Evolutionary conservation across 2,888 invertebrate genomes (phyloP), one percentile per base, ranked within the genome.

Genomic region (Nomada ferruginata): DNA sequence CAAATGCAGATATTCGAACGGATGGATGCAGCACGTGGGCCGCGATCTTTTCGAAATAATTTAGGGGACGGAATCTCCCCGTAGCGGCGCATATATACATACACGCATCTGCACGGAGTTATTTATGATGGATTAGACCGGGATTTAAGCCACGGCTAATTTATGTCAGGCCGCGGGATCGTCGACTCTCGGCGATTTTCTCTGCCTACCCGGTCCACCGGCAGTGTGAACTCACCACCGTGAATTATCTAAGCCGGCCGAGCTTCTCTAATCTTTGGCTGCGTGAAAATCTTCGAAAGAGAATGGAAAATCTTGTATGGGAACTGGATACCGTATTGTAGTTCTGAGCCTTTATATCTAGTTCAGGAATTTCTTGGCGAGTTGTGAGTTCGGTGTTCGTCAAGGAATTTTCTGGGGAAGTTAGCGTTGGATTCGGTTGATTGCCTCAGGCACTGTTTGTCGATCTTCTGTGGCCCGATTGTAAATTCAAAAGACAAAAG

Each of bases 61-160:
- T 93, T 92, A 93, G 92, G 93, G 93, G 92, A 91, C 91, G 89
- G 89, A 84, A 91, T 91, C 90, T 90, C 91, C 90, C 89, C 81
- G 89, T 85, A 3, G 47, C 15, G 15, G 47, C 47, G 47, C 47
- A 0, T 36, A 36, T 7, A 36, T 1, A 87, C 86, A 88, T 79
- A 88, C 89, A 87, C 92, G 91, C 93, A 93, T 92, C 92, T 92
- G 92, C 87, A 91, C 90, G 86, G 91, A 93, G 93, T 93, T 93
- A 93, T 93, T 93, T 93, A 93, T 93, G 93, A 93, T 92, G 92
- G 93, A 93, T 93, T 92, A 92, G 91, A 85, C 87, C 87, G 88
- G 91, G 91, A 89, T 93, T 93, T 92, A 91, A 91, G 91, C 90
- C 91, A 87, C 91, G 90, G 91, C 91, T 92, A 93, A 93, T 93